Conservation (phyloP, 2,113 vertebrate species). For the rat (Rattus norvegicus) region DNA sequence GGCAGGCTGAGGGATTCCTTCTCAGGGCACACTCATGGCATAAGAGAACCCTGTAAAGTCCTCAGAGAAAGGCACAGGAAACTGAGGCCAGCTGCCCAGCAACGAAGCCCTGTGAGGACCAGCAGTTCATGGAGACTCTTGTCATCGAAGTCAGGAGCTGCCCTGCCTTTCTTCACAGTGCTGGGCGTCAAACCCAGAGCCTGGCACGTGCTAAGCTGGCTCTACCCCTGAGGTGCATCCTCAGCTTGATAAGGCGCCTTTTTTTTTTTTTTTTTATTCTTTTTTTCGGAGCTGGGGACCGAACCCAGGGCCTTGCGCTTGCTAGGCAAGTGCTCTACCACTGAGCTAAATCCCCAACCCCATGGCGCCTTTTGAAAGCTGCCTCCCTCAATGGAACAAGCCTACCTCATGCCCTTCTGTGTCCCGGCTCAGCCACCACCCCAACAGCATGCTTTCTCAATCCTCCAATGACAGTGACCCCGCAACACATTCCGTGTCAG, state of each 20-base stretch:
- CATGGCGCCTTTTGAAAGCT: neutral
- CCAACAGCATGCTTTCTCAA: neutral
- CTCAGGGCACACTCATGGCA: neutral
- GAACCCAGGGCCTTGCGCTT: neutral
- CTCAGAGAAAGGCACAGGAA: neutral
- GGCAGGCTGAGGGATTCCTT: neutral
- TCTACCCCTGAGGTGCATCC: no score
- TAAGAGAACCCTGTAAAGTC: neutral
- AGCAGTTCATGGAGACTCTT: neutral
- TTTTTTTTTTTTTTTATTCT: no score
- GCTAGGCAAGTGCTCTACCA: neutral
- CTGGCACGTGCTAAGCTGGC: no score
- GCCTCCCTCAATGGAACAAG: neutral
- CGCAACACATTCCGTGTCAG: no score
- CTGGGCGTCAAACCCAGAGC: neutral
- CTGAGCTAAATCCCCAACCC: neutral
- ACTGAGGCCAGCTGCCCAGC: neutral
- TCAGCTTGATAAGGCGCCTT: no score
- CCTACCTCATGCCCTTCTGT: neutral
- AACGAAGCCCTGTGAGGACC: neutral
- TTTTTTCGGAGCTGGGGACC: no score
- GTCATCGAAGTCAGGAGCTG: accelerated
- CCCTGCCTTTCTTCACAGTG: neutral
- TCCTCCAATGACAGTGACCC: neutral
- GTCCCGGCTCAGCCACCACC: accelerated